Evolutionary conservation across 2,888 invertebrate species (phyloP), one percentile per base, ranked within the genome.

Genomic region (Drosophila prostipennis): DNA sequence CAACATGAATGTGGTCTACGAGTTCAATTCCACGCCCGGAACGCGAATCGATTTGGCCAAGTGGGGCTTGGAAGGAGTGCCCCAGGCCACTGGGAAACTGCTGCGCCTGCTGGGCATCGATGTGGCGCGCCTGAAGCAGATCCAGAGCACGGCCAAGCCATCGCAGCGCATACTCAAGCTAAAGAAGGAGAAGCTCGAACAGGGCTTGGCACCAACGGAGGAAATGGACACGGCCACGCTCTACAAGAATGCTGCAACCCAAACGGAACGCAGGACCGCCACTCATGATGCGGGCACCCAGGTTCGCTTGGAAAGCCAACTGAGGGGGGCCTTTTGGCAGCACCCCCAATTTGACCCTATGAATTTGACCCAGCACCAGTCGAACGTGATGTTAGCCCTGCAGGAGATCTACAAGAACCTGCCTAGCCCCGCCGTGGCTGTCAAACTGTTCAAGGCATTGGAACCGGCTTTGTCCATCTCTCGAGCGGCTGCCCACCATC

Each of bases 1-100:
- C 36, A 87, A 87, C 26, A 74, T 57, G 26, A 82, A 82, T 40
- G 84, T 82, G 0, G 46, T 29, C 0, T 82, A 86, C 23, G 72
- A 61, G 14, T 87, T 82, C 7, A 82, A 81, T 23, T 84, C 82
- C 5, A 76, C 72, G 0, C 72, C 76, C 0, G 67, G 67, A 0
- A 51, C 71, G 0, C 26, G 61, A 6, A 77, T 81, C 4, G 42
- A 69, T 8, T 8, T 82, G 7, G 13, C 51, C 13, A 74, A 72
- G 8, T 82, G 87, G 82, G 82, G 82, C 6, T 14, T 82, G 19
- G 59, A 79, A 34, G 32, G 53, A 0, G 8, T 79, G 42, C 84
- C 82, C 1, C 8, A 13, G 5, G 29, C 29, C 2, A 83, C 84
- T 4, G 19, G 56, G 1, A 10, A 45, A 4, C 14, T 87, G 36